These are phyloP conservation scores for Cepaea nemoralis DNA, from an alignment of 1,140 invertebrate genomes.

Conservation along the genomic window DNA sequence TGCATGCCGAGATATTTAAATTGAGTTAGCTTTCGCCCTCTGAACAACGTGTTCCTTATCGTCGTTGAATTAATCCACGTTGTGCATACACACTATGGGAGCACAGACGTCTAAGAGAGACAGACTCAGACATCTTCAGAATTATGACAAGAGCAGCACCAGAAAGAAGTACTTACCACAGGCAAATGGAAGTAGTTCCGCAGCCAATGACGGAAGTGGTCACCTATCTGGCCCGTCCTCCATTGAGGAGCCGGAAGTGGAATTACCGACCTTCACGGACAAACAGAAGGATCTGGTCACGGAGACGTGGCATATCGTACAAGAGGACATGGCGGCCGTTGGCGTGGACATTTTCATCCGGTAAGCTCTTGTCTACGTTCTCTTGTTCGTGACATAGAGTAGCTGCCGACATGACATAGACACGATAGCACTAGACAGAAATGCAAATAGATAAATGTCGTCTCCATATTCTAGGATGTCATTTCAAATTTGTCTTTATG, in stretches of 20 bases:
- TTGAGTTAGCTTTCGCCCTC: too few relatives aligned
- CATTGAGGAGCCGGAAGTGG: conserved; percentile 38
- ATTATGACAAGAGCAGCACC: conserved; percentile 19
- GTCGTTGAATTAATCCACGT: too few relatives aligned
- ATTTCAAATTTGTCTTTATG: too few relatives aligned
- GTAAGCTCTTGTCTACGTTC: conserved; percentile 61
- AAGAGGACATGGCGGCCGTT: conserved; percentile 74
- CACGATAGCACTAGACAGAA: too few relatives aligned
- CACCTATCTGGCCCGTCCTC: not conserved
- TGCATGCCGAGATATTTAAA: too few relatives aligned
- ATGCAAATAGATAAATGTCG: too few relatives aligned
- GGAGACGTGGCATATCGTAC: conserved; percentile 73
- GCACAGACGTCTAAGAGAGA: conserved; percentile 24
- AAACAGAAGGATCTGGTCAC: conserved; percentile 72
- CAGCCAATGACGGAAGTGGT: conserved; percentile 6
- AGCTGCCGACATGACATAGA: too few relatives aligned
- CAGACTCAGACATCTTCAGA: not conserved
- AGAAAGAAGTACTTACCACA: conserved; percentile 42
- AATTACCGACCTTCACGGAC: conserved; percentile 66
- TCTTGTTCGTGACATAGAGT: too few relatives aligned
- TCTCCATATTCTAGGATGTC: too few relatives aligned
- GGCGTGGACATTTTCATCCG: conserved; percentile 75
- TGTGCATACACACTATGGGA: not conserved
- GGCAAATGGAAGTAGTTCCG: conserved; percentile 20
- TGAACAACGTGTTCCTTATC: too few relatives aligned